Base-by-base conservation (phyloP, 1,140 invertebrate species). In the Sesamia nonagrioides region DNA sequence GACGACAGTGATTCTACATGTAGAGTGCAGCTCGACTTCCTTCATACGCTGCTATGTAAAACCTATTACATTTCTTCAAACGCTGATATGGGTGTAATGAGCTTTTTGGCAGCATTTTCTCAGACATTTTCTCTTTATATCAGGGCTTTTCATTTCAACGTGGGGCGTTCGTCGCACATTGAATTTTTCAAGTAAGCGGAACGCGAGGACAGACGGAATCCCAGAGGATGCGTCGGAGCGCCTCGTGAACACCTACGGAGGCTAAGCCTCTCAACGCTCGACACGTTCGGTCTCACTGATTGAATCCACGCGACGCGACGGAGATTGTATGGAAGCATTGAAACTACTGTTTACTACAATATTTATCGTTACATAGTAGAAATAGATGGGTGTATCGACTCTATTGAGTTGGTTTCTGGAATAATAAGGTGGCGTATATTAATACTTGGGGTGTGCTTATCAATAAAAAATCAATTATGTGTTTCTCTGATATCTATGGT, bases 101-200 rank as follows among this genome's bases (percentile, higher is more conserved):
- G 83, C 81, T 83, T 81, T 78, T 86, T 77, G 58, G 40, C 73
- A 40, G 56, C 73, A 75, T 75, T 75, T 60, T 74, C 21, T 74
- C 18, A 79, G 82, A 85, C 66, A 84, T 83, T 84, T 81, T 78
- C 69, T 69, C 50, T 79, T 56, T 77, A 77, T 52, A 75, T 75
- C 58, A 56, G 50, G 18, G 80, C 80, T 83, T 80, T 80, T 80
- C 68, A 78, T 75, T 84, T 78, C 77, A 77, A 71, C 60, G 72
- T 42, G 72, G 54, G 74, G 78, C 37, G 63, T 61, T 66, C 61
- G 58, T 63, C 58, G 82, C 73, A 86, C 86, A 91, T 91, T 88
- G 84, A 85, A 90, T 91, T 90, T 91, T 82, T 88, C 85, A 87
- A 78, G 82, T 76, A 79, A 86, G 83, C 82, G 71, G 77, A 84